These are phyloP conservation scores for Leptinotarsa rubiginosa DNA, from an alignment of 2,888 invertebrate genomes.

Conservation along the genomic window DNA sequence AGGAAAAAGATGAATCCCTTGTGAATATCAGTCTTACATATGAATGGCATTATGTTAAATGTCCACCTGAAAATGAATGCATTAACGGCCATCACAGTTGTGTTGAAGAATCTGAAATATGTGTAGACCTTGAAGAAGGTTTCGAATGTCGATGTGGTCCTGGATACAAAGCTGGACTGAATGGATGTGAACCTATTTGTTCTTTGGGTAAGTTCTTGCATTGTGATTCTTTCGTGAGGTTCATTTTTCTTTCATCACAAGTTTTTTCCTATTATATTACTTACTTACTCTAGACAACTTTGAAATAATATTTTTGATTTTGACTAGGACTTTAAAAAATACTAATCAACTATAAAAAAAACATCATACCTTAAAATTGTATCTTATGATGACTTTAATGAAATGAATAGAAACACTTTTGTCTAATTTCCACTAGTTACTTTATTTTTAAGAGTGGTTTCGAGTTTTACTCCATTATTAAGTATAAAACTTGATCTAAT, in stretches of 20 bases:
- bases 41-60: constrained; percentile 85
- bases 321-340: too few species aligned
- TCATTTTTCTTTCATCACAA: not conserved
- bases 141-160: constrained; percentile 88
- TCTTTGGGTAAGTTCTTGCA: constrained; percentile 69
- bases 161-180: constrained; percentile 73
- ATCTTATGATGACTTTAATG: too few species aligned
- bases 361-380: too few species aligned
- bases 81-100: constrained; percentile 91
- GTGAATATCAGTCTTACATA: constrained; percentile 68
- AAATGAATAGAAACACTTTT: too few species aligned
- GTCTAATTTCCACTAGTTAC: too few species aligned
- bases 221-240: not conserved
- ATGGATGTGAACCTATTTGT: constrained; percentile 83
- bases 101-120: constrained; percentile 86
- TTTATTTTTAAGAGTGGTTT: too few species aligned
- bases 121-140: constrained; percentile 83
- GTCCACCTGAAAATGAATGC: constrained; percentile 95
- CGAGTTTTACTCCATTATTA: too few species aligned
- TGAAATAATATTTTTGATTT: not conserved
- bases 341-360: too few species aligned
- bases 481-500: too few species aligned
- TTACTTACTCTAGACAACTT: not conserved
- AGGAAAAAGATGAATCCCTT: constrained; percentile 51
- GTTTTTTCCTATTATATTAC: not conserved